These are phyloP conservation scores for Platalea minor DNA, from an alignment of 2,797 vertebrate genomes.

Conservation along the genomic window DNA sequence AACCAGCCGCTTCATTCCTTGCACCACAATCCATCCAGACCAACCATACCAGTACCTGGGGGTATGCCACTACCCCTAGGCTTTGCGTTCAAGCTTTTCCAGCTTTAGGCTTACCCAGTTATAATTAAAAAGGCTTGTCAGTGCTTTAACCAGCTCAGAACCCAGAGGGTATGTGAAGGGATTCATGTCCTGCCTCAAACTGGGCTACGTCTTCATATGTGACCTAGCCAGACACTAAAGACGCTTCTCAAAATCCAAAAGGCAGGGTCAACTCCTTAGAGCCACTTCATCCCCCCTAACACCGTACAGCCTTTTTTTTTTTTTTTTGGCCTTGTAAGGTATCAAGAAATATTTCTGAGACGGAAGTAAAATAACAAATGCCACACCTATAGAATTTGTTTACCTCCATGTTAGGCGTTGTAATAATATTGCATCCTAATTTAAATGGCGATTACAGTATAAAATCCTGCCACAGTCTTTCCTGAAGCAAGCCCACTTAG, in stretches of 20 bases:
- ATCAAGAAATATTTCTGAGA: neutral
- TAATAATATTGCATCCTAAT: neutral
- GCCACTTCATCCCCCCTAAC: neutral
- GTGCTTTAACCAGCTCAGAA: neutral
- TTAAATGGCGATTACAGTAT: neutral
- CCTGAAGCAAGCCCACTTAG: neutral
- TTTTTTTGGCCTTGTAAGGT: neutral
- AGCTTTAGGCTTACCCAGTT: neutral
- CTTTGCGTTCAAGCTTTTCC: neutral
- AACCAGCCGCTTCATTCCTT: neutral
- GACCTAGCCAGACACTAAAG: neutral
- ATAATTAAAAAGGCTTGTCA: conserved; percentile 2
- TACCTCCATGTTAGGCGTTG: neutral
- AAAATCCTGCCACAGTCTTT: neutral
- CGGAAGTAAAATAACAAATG: neutral
- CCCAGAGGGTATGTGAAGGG: neutral
- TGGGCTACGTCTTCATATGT: neutral
- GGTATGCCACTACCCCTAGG: neutral
- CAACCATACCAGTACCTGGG: neutral
- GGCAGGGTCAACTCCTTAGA: neutral
- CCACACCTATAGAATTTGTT: neutral
- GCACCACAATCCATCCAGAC: neutral
- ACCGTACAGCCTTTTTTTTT: neutral
- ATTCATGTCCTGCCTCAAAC: neutral
- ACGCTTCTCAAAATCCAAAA: neutral